Evolutionary conservation across 1,140 invertebrate genomes (phyloP).

Genomic region (Laodelphax striatellus): DNA sequence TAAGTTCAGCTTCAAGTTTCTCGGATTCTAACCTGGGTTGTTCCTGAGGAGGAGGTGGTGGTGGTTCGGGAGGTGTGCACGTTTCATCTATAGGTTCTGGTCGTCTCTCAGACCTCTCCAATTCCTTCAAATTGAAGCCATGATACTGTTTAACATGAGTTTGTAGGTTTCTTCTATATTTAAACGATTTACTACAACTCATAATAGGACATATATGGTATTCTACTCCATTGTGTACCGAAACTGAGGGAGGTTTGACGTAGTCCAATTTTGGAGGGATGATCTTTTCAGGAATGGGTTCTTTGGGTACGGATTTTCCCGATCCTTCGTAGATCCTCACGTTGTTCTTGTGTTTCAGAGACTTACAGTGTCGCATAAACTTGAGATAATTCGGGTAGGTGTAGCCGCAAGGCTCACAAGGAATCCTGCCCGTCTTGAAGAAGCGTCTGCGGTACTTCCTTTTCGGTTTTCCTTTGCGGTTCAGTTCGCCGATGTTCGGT

Average conservation of each 20-base stretch:
- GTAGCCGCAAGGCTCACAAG: background rate
- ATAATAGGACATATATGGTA: background rate
- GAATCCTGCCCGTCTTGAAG: background rate
- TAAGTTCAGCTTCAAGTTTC: background rate
- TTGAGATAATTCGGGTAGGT: background rate
- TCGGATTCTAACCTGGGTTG: background rate
- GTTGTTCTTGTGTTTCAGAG: background rate
- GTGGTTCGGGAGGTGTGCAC: too few species aligned
- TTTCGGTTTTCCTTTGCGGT: background rate
- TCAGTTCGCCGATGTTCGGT: background rate
- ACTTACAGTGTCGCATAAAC: background rate
- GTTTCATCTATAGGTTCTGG: background rate
- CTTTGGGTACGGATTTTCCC: too few species aligned
- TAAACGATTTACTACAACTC: background rate
- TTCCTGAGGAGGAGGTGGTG: too few species aligned
- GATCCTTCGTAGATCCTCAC: background rate
- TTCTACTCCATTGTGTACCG: too few species aligned
- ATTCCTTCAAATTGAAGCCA: background rate
- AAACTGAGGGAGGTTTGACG: too few species aligned
- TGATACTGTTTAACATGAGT: background rate
- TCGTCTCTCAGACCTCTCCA: background rate
- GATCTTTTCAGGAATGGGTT: too few species aligned
- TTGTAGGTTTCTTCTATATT: background rate
- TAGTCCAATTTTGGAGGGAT: too few species aligned
- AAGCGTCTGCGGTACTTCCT: background rate